Base-by-base conservation (phyloP, 2,888 invertebrate species). In the Euplexia lucipara region DNA sequence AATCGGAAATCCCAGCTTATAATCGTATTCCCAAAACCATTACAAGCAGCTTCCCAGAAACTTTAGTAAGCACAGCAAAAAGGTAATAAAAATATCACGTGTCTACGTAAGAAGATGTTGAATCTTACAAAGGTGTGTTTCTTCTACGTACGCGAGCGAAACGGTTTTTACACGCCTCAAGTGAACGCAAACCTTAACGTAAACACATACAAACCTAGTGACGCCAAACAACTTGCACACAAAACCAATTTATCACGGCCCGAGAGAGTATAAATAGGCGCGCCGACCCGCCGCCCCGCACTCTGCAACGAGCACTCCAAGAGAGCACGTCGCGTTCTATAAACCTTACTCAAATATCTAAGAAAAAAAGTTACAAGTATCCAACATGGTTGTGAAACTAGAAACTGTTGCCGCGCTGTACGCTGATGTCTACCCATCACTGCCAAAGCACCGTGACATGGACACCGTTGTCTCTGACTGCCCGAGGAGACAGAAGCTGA, bases 311-410 rank as follows among this genome's bases (percentile, higher is more conserved):
- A 85, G 83, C 84, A 79, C 81, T 89, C 85, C 69, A 59, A 70
- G 82, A 84, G 90, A 88, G 82, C 85, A 80, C 86, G 87, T 82
- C 82, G 86, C 80, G 72, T 63, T 60, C 64, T 79, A 74, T 75
- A 67, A 72, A 73, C 78, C 54, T 61, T 49, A 66, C 42, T 70
- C 57, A 49, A 30, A 54, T 56, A 52, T 57, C 68, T 60, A 78
- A 67, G 45, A 79, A 78, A 73, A 78, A 73, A 71, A 70, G 39
- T 70, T 70, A 70, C 57, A 77, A 76, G 64, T 72, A 69, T 74
- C 59, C 73, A 86, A 80, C 73, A 92, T 92, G 92, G 92, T 92
- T 83, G 91, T 92, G 78, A 92, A 92, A 91, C 87, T 92, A 87
- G 90, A 91, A 90, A 86, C 88, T 57, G 87, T 90, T 69, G 78